Conservation (phyloP, 2,113 vertebrate genomes). For the Petromus typicus region DNA sequence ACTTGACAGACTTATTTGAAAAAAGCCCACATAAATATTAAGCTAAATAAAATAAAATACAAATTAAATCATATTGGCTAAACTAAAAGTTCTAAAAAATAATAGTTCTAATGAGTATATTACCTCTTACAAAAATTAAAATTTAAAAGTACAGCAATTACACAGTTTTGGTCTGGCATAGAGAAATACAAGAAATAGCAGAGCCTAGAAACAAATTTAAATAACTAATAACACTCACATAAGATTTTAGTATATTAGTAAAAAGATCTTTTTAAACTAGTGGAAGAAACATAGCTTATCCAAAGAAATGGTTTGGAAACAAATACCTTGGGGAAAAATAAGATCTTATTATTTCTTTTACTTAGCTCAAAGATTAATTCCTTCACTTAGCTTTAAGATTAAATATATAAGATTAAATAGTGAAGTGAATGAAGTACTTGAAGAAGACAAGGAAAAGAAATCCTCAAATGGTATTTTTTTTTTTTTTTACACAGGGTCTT, state of each 20-base stretch:
- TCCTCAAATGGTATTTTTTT: not conserved
- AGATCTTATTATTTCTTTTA: not conserved
- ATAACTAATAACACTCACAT: not conserved
- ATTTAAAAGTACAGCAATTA: not conserved
- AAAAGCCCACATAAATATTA: not conserved
- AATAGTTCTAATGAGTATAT: not conserved
- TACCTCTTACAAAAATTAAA: not conserved
- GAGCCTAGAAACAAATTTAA: conserved; percentile 12
- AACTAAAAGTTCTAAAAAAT: conserved; percentile 24
- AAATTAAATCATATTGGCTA: not conserved
- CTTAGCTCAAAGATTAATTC: not conserved
- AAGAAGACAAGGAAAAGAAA: not conserved
- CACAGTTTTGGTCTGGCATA: not conserved
- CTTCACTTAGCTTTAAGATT: not conserved
- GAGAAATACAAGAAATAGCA: not conserved
- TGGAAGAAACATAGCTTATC: conserved; percentile 8
- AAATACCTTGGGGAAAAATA: not conserved
- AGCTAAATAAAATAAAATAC: not conserved
- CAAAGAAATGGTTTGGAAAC: conserved; percentile 34
- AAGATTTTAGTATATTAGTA: not conserved
- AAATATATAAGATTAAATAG: conserved; percentile 6
- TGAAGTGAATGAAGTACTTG: not conserved
- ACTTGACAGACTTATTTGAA: conserved; percentile 2
- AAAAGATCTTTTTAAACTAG: not conserved
- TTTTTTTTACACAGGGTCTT: too few relatives aligned